Base-by-base conservation (phyloP, 2,888 invertebrate genomes). In the Metalampra italica region DNA sequence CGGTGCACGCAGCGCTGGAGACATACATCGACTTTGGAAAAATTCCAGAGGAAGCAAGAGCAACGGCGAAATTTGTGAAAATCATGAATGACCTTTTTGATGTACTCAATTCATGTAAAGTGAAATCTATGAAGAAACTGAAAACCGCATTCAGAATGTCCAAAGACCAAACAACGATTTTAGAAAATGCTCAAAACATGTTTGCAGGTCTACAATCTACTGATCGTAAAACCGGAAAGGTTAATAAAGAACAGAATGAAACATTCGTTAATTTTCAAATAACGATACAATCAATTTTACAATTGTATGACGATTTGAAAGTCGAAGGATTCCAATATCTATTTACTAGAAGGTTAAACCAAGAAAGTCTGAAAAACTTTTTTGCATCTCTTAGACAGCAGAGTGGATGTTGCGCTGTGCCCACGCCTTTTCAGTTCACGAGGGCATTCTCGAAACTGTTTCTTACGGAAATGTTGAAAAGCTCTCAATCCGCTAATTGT, bases 371-470 rank as follows among this genome's bases (percentile, higher is more conserved):
- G 11, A 42, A 45, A 34, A 45, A 39, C 42, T 51, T 51, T n/a
- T 45, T 51, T 38, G 42, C 13, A 8, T 4, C 37, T 3, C 14
- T 52, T 8, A 40, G 52, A 9, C 43, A 46, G 43, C 46, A 43
- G 36, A 32, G 41, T 13, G 46, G 49, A 0, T 34, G 45, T 29
- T 46, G 40, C 29, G 43, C 42, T 13, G 45, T 46, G 11, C 52
- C 49, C n/a, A 46, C 46, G 13, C 40, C 47, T n/a, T n/a, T 46
- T 37, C 49, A 52, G n/a, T 52, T 51, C 43, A 12, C 29, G 9
- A 12, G 36, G 3, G 50, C 47, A 29, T 50, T 47, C 22, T 29
- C 37, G 29, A 50, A 47, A 44, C 15, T 47, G n/a, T 44, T 50
- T 43, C 1, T 47, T 9, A 9, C 7, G 32, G 39, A 46, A 37